Evolutionary conservation across 2,113 vertebrate genomes (phyloP), one percentile per base, ranked within the genome.

Genomic region (Copsychus sechellarum): DNA sequence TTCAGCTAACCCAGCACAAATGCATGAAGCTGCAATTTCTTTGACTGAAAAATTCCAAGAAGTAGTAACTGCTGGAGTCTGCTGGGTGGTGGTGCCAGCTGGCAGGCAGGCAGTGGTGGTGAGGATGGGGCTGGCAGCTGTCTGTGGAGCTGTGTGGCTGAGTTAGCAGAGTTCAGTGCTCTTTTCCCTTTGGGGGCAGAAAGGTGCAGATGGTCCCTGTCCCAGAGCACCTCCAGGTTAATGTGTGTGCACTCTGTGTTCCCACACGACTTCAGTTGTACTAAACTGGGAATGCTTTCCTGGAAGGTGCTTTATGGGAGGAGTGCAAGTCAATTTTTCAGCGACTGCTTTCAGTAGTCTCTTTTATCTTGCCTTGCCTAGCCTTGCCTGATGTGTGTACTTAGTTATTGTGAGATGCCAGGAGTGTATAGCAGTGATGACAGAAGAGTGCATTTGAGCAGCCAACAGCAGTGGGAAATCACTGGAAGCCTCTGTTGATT

Each of bases 201-300:
- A 65, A 17, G 40, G 36, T 77, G 54, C 47, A 4, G 14, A 26
- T 31, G 60, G 16, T 51, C 61, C 2, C 34, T 14, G 19, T 47
- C 13, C 25, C 33, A 48, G 9, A 25, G 47, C 20, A 45, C 12
- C 26, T 60, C 6, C 47, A 54, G 43, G 33, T 56, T 40, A 40
- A 40, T 5, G 7, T 8, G 3, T 48, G 6, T 21, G 9, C 3
- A 2, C 1, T 0, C 4, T 28, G 24, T 45, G 47, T 16, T 65
- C 64, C 70, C 58, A 2, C 3, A 33, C 0, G 0, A 2, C 70
- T 50, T 31, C 14, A 23, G 13, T 36, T 80, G 12, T 2, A 16
- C 23, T 20, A 33, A 17, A 26, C 4, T 36, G n/a, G 29, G 70
- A 62, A 62, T 77, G 42, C 42, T 19, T 61, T 77, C 23, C 20